phyloP scores from a whole-genome alignment of 2,113 vertebrate species.

The Nothoprocta pentlandii region DNA sequence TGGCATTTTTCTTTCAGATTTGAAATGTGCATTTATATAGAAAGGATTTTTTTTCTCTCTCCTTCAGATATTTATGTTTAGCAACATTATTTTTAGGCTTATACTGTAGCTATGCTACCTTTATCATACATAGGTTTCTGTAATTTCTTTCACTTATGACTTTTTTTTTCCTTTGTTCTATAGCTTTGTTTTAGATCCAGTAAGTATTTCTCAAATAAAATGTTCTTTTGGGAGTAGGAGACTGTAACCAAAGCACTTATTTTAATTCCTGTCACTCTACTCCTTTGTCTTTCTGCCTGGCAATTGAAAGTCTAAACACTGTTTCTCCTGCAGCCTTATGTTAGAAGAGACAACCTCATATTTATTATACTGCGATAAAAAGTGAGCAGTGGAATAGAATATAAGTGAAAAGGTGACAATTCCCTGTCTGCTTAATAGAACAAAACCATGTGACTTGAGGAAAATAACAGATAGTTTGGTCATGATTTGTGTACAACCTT shows the following conservation, averaged over 20 bases:
- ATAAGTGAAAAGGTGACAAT: conserved; percentile 27
- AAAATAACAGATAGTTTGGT: conserved; percentile 14
- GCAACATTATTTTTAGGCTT: not conserved
- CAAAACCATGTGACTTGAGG: not conserved
- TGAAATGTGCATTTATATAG: not conserved
- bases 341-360: conserved; percentile 1
- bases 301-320: conserved; percentile 31
- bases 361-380: conserved; percentile 14
- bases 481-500: conserved; percentile 4
- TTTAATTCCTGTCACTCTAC: conserved; percentile 36
- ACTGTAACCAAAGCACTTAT: conserved; percentile 20
- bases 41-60: not conserved
- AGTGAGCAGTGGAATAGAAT: conserved; percentile 4
- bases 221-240: not conserved
- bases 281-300: conserved; percentile 44
- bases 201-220: conserved; percentile 22
- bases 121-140: not conserved
- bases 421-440: conserved; percentile 18
- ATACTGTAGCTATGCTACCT: not conserved
- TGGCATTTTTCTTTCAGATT: not conserved
- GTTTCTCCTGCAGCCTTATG: not conserved
- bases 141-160: not conserved
- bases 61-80: not conserved
- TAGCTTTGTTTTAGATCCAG: not conserved
- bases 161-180: not conserved